Evolutionary conservation across 2,113 vertebrate species (phyloP), one percentile per base, ranked within the genome.

Genomic region (Brachyhypopomus occidentalis): DNA sequence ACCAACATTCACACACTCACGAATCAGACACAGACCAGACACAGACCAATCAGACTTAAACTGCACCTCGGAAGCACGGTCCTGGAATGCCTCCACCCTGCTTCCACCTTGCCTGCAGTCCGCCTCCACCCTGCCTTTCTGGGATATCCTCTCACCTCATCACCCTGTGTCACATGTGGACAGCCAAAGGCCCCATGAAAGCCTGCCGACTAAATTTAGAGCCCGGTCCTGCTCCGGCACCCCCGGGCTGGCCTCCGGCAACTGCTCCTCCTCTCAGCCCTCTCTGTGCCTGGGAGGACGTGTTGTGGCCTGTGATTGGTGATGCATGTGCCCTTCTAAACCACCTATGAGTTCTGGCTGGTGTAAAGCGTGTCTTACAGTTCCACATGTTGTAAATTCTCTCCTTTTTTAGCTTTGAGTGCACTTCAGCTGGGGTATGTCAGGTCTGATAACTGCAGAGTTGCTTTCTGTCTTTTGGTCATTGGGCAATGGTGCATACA

Each of bases 121-220:
- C 41, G 55, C 67, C 76, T 58, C 45, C 67, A 74, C 69, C 80
- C 80, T 87, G 72, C 76, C 83, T 76, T 79, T 79, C 30, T 25
- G 38, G 80, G 77, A 59, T 62, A 20, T 60, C 72, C 58, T 52
- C 34, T 77, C 75, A 79, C 85, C 73, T 82, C 84, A 41, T 72
- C 34, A 79, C 34, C 0, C 59, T 83, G 75, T 80, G 84, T 82
- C 79, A 77, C 70, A 22, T 84, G 75, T 72, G 64, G 78, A 83
- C 75, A 59, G 78, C 74, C 79, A 82, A 60, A 84, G 72, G 71
- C 14, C 63, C 30, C 83, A 45, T 55, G 60, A 12, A 30, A 41
- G 74, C 71, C 63, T 59, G 58, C 45, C n/a, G 34, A 84, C 88
- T 91, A 89, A 81, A 86, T 88, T 86, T 90, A 91, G 78, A 63